Evolutionary conservation across 2,888 invertebrate species (phyloP), one percentile per base, ranked within the genome.

Genomic region (Agrotis clavis): DNA sequence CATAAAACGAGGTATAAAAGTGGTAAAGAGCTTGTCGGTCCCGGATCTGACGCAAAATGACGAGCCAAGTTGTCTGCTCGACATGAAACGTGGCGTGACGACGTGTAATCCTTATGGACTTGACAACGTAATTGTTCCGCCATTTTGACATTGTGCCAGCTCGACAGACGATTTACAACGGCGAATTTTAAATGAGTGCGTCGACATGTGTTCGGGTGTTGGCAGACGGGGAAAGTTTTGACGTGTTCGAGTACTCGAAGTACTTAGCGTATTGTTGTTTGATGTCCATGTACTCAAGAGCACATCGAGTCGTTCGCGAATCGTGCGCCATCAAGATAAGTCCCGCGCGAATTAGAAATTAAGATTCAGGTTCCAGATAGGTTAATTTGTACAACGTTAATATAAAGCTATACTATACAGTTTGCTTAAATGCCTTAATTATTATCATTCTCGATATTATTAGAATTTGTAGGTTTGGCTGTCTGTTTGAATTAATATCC

Each of bases 121-220:
- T 90, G 92, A 90, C 91, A 87, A 87, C 88, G 89, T 92, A 92
- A 93, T 94, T 92, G 92, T 90, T 89, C 87, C 86, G 86, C 88
- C 89, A 87, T 91, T 92, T 91, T 93, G 93, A 92, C 92, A 90
- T 88, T 87, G 82, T 90, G 92, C 91, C 92, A 92, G 87, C 88
- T 86, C 83, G 79, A 83, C 84, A 81, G 77, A 82, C 83, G 79
- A 87, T 87, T 84, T 84, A 85, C 82, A 85, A 85, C 81, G 77
- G 74, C 79, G 83, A 86, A 86, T 88, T 87, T 90, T 86, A 88
- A 88, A 88, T 83, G 78, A 81, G 75, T 81, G 72, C 77, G 84
- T 83, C 78, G 68, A 86, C 83, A 80, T 77, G 69, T 83, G 81
- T 81, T 78, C n/a, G 54, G 61, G 59, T 79, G 51, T 79, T 67